Percentiles rank a stretch among this genome's conserved stretches.
These are phyloP conservation scores for Mastigias papua DNA, from an alignment of 30 jellyfish, hydroid and myxozoan genomes.

Conservation along the genomic window DNA sequence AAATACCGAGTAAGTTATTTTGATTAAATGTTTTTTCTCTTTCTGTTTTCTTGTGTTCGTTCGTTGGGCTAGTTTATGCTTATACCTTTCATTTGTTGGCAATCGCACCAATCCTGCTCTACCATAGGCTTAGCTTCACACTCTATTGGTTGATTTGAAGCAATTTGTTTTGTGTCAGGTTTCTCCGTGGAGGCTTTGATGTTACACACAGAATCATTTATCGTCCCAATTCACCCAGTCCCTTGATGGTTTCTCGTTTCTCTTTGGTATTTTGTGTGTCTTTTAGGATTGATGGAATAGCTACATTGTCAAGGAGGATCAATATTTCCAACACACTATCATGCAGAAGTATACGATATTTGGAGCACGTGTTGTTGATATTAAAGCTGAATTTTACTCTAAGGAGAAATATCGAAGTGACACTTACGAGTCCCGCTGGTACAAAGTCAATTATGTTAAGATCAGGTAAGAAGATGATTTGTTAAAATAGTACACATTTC, in stretches of 20 bases:
- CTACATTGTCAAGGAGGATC: neutral
- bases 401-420: conserved; percentile 36
- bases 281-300: conserved; percentile 28
- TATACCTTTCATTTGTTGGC: too few relatives aligned
- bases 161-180: too few relatives aligned
- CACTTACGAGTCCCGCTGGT: conserved; percentile 44
- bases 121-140: too few relatives aligned
- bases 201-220: too few relatives aligned
- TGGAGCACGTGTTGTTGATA: conserved; percentile 47
- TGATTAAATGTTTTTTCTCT: neutral
- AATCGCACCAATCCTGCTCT: too few relatives aligned
- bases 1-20: neutral
- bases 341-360: neutral
- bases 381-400: conserved; percentile 30
- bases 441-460: conserved; percentile 45
- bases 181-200: too few relatives aligned
- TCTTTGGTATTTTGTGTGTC: neutral
- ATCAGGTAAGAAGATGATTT: conserved; percentile 30
- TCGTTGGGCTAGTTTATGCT: too few relatives aligned
- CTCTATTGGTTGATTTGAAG: too few relatives aligned
- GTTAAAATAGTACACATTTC: too few relatives aligned
- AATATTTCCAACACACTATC: neutral
- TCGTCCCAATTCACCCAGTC: too few relatives aligned
- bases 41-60: neutral
- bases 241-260: too few relatives aligned